Base-by-base conservation (phyloP, 2,797 vertebrate species). In the Pampus argenteus region DNA sequence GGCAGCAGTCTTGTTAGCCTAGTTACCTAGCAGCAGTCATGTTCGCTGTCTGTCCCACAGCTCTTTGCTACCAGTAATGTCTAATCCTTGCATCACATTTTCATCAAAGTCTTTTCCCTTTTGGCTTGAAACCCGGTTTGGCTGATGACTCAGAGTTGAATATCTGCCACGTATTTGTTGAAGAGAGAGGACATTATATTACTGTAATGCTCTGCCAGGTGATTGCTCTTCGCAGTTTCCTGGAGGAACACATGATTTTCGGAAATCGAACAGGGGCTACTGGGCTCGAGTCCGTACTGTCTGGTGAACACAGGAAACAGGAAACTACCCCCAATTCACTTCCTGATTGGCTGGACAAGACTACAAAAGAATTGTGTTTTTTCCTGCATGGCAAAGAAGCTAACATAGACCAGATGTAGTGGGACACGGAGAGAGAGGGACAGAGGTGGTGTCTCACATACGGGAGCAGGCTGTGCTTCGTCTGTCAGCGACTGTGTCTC, bases 291-390 rank as follows among this genome's bases (percentile, higher is more conserved):
- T 78, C 74, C 1, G 48, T 66, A 74, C 86, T 88, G 85, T 92
- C 92, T 88, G 91, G 88, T 85, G 76, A 88, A 85, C 71, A 86
- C 89, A 95, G 95, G 95, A 96, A 96, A 94, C 94, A 89, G 95
- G 95, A 97, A 96, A 93, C 93, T 78, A 82, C 93, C 93, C 90
- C 91, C 86, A 78, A 86, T 93, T 85, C 90, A 87, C 92, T 92
- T 95, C 93, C 87, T 92, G 93, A 94, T 94, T 95, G 93, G 92
- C 91, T 93, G 89, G 84, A 90, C 91, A 83, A 89, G 87, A 91
- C 93, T 94, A 93, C 88, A 93, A 94, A 91, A 92, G 89, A 85
- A 78, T 86, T 78, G 86, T 89, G 75, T 91, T 92, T 92, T 94
- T 91, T 95, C 93, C 94, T 95, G 93, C 94, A 88, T 92, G 89